Percentiles rank a stretch among this genome's conserved stretches.
phyloP scores from a whole-genome alignment of 2,113 vertebrate genomes.

The Callithrix jacchus region DNA sequence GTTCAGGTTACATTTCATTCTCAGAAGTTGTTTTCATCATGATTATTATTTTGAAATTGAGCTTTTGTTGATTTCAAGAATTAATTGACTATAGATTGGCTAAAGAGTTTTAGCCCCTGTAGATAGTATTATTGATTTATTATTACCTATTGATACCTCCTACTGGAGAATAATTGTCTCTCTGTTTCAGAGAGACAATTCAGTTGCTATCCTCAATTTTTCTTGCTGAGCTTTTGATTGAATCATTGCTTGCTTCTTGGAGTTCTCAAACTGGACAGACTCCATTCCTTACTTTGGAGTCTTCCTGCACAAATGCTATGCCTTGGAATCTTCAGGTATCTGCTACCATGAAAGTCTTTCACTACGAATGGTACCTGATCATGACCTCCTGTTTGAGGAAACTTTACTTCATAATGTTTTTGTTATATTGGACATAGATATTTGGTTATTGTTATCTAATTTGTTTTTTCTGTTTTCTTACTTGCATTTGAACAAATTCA shows the following conservation, averaged over 20 bases:
- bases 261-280: neutral
- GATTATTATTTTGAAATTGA: neutral
- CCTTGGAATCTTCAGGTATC: no score
- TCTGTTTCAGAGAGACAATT: no score
- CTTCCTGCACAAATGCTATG: neutral
- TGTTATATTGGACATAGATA: no score
- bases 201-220: neutral
- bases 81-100: neutral
- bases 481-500: neutral
- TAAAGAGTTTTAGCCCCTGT: neutral
- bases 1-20: neutral
- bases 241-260: neutral
- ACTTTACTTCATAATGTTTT: neutral
- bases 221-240: neutral
- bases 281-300: neutral
- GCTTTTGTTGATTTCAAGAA: neutral
- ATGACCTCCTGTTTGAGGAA: neutral
- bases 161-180: neutral
- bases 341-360: neutral
- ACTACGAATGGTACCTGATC: neutral
- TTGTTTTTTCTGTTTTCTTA: neutral
- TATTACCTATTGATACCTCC: neutral
- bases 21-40: neutral
- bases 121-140: neutral
- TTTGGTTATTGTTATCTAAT: neutral